Evolutionary conservation across 2,797 vertebrate genomes (phyloP).

Genomic region (Margarornis squamiger): DNA sequence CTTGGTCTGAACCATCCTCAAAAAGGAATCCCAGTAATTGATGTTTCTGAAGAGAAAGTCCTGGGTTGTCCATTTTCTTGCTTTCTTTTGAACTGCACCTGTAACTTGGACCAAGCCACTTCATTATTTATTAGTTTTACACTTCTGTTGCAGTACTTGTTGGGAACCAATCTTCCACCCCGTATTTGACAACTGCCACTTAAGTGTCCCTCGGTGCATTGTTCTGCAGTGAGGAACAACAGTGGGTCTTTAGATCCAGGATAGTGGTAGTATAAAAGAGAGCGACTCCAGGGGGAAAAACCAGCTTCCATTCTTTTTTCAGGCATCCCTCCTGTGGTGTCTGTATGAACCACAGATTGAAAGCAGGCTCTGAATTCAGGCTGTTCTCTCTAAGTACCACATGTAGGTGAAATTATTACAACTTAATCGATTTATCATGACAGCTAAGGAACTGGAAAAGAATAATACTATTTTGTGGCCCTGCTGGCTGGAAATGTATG

Average conservation of each 20-base stretch:
- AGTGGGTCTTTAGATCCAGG: not conserved
- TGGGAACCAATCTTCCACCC: not conserved
- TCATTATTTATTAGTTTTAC: not conserved
- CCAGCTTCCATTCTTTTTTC: not conserved
- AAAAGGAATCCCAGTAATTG: not conserved
- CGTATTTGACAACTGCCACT: not conserved
- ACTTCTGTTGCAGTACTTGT: not conserved
- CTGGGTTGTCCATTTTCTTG: not conserved
- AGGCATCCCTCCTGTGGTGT: not conserved
- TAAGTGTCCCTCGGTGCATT: not conserved
- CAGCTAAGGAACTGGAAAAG: not conserved
- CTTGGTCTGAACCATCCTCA: not conserved
- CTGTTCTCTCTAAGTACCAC: not conserved
- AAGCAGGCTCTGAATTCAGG: constrained; percentile 11
- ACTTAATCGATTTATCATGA: constrained; percentile 11
- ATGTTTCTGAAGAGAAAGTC: not conserved
- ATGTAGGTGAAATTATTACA: not conserved
- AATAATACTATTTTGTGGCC: not conserved
- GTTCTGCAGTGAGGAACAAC: not conserved
- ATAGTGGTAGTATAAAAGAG: not conserved
- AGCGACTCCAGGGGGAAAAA: not conserved
- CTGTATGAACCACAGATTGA: not conserved
- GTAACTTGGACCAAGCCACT: not conserved
- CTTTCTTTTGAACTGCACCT: not conserved
- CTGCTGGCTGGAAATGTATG: constrained; percentile 5